These are phyloP conservation scores for Nycticorax nycticorax DNA, from an alignment of 2,113 vertebrate genomes.

Conservation along the genomic window DNA sequence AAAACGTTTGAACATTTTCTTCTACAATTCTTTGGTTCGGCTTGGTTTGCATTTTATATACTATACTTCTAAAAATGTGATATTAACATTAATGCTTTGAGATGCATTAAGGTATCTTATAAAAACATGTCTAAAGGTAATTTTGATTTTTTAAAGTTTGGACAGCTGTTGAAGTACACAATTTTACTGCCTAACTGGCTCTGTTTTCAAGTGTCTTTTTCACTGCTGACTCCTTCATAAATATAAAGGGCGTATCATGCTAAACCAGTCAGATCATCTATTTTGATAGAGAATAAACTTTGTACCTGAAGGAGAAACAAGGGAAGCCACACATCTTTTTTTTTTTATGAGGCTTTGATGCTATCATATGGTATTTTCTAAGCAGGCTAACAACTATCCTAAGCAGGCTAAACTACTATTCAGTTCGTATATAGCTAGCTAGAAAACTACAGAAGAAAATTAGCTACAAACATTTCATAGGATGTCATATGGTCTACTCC, in stretches of 20 bases:
- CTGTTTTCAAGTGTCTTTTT: background rate
- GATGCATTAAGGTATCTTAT: background rate
- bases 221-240: background rate
- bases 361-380: background rate
- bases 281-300: background rate
- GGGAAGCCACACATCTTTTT: background rate
- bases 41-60: background rate
- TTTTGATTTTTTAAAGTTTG: background rate
- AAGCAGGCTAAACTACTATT: background rate
- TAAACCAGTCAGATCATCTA: background rate
- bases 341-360: background rate
- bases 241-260: background rate
- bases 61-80: background rate
- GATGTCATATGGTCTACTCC: background rate
- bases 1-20: background rate
- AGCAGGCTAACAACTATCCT: background rate
- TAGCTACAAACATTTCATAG: background rate
- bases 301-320: background rate
- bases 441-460: background rate
- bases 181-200: background rate
- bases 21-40: background rate
- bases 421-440: background rate
- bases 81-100: background rate
- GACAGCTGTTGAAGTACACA: background rate
- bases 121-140: background rate